Evolutionary conservation across 2,888 invertebrate species (phyloP).

Genomic region (Tanypteryx hageni): DNA sequence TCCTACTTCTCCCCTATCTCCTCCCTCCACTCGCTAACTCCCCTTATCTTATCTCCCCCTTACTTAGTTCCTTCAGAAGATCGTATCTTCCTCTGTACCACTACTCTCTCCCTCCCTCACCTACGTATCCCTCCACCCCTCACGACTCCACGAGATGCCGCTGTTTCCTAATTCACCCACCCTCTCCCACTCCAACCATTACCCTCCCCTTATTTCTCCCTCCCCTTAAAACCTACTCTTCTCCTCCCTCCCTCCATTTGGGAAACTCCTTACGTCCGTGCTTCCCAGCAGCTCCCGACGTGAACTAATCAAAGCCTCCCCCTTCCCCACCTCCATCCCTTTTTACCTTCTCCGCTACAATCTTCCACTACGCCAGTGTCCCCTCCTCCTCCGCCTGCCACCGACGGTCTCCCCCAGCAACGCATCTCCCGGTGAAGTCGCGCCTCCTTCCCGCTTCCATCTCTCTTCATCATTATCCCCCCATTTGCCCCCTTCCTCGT

Average conservation of each 20-base stretch:
- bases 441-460: neutral
- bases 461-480: conserved; percentile 2
- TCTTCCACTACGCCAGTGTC: neutral
- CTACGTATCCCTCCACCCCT: neutral
- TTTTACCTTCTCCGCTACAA: neutral
- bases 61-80: neutral
- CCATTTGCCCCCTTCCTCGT: neutral
- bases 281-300: neutral
- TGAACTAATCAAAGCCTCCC: conserved; percentile 2
- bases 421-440: conserved; percentile 26
- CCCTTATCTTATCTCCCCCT: neutral
- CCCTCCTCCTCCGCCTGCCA: neutral
- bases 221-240: neutral
- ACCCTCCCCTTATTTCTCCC: neutral
- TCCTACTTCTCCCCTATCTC: neutral
- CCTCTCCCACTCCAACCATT: neutral
- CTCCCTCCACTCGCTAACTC: neutral
- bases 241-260: neutral
- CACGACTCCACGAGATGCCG: neutral
- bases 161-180: neutral
- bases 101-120: neutral
- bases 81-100: neutral
- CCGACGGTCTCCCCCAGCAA: neutral
- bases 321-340: neutral
- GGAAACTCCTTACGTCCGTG: neutral